Evolutionary conservation across 2,888 invertebrate species (phyloP), one percentile per base, ranked within the genome.

Genomic region (Gastracanthus pulcherrimus): DNA sequence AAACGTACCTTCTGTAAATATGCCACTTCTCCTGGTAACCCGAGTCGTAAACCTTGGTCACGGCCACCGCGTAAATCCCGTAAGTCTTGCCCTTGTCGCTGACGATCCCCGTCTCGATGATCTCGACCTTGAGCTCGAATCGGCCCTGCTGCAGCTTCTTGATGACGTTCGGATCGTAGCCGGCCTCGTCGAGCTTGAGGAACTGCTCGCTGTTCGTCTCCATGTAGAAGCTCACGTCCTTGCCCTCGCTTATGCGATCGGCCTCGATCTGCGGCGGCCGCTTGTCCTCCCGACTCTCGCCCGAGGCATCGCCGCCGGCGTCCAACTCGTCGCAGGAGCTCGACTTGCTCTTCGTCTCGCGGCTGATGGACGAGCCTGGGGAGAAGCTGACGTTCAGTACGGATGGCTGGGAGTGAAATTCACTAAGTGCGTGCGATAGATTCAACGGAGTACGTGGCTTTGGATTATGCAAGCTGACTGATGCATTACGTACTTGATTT

Each of bases 61-160:
- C 97, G 16, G 96, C 94, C 72, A 98, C 95, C 0, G 97, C 97
- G 91, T 98, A 98, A 77, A 98, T 96, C 0, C 97, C 97, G 89
- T 96, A 98, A 0, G 97, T 95, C 88, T 96, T 96, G 0, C 97
- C 97, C 84, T 95, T 95, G 86, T 97, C 97, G 89, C 95, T 95
- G 1, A 96, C 95, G 74, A 97, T 93, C 58, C 96, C 97, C 89
- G 92, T 89, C 76, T 91, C 89, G 45, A 91, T 91, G 16, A 91
- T 91, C 58, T 88, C 88, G 3, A 90, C 91, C 3, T 85, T 86
- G n/a, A 91, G 87, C 58, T 88, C 89, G 64, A 91, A 91, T 11
- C 87, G 87, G 3, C 91, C 91, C 70, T 91, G 91, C 29, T 91
- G 91, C 23, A 91, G 79, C 69, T 91, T 91, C 45, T 88, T 90